phyloP scores from a whole-genome alignment of 2,113 vertebrate species.

The Tragelaphus buxtoni region DNA sequence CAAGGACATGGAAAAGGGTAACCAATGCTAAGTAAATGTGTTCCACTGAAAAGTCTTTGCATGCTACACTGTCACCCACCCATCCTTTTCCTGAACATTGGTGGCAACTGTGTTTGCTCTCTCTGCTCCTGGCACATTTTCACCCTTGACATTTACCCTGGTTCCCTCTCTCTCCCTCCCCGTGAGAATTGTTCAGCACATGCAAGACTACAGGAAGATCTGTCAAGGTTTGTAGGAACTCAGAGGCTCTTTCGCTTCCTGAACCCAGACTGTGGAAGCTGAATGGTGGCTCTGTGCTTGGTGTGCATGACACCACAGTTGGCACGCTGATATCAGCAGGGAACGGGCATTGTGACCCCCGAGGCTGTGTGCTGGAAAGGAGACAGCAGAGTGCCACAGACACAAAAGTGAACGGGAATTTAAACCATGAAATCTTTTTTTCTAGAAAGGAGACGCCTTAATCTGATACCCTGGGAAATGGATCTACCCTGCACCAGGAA shows the following conservation, averaged over 20 bases:
- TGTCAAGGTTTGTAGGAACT: constrained; percentile 63
- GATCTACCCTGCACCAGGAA: constrained; percentile 65
- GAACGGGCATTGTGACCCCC: constrained; percentile 30
- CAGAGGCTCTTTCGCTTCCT: constrained; percentile 62
- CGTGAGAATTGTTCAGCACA: background rate
- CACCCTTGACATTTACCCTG: constrained; percentile 45
- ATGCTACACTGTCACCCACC: background rate
- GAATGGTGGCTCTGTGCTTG: constrained; percentile 70
- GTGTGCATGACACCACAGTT: constrained; percentile 50
- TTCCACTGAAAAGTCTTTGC: background rate
- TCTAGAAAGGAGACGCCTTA: constrained; percentile 70
- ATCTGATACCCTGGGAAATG: constrained; percentile 76
- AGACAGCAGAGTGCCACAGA: constrained; percentile 30
- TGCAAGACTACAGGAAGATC: constrained; percentile 63
- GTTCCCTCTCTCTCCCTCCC: background rate
- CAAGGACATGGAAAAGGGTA: background rate
- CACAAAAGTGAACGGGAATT: constrained; percentile 71
- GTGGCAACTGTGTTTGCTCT: constrained; percentile 37
- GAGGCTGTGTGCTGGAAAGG: background rate
- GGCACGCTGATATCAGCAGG: background rate
- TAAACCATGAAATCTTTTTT: constrained; percentile 73
- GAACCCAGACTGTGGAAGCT: constrained; percentile 50
- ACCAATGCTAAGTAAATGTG: background rate
- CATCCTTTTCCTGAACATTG: constrained; percentile 40
- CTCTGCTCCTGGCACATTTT: constrained; percentile 23